phyloP scores from a whole-genome alignment of 2,888 invertebrate genomes.

The Sminthurinus aureus region DNA sequence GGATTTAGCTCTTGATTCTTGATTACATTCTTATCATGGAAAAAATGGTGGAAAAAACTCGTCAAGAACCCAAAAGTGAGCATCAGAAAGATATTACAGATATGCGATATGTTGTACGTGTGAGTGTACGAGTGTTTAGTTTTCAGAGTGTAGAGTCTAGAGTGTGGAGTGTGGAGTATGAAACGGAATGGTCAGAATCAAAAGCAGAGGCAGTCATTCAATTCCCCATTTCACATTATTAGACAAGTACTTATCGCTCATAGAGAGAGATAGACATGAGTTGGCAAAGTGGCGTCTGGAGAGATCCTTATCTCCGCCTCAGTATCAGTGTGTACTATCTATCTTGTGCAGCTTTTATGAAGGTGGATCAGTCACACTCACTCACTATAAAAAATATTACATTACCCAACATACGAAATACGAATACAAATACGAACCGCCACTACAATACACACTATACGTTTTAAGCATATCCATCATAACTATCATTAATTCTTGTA shows the following conservation, averaged over 20 bases:
- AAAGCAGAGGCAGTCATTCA: slow-evolving; percentile 6
- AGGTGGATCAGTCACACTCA: slow-evolving; percentile 15
- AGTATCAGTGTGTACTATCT: slow-evolving; percentile 28
- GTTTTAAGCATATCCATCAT: no score
- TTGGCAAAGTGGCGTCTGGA: slow-evolving; percentile 30
- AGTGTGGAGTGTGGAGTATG: no score
- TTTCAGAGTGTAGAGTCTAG: no score
- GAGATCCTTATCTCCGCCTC: slow-evolving; percentile 19
- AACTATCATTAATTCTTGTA: no score
- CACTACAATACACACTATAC: no score
- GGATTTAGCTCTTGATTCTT: no score
- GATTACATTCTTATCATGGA: no score
- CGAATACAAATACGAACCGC: not conserved
- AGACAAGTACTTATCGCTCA: not conserved
- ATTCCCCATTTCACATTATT: not conserved
- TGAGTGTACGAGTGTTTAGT: no score
- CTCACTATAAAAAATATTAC: not conserved
- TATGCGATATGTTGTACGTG: not conserved
- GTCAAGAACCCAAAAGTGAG: no score
- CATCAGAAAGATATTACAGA: not conserved
- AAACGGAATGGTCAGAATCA: no score
- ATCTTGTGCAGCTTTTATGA: slow-evolving; percentile 4
- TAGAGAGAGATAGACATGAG: not conserved
- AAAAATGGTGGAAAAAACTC: not conserved
- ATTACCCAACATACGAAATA: not conserved